A percentile compares a stretch with the other conserved stretches of the same genome.
Conservation (phyloP, 2,888 invertebrate species). For the Polyommatus iphigenia region DNA sequence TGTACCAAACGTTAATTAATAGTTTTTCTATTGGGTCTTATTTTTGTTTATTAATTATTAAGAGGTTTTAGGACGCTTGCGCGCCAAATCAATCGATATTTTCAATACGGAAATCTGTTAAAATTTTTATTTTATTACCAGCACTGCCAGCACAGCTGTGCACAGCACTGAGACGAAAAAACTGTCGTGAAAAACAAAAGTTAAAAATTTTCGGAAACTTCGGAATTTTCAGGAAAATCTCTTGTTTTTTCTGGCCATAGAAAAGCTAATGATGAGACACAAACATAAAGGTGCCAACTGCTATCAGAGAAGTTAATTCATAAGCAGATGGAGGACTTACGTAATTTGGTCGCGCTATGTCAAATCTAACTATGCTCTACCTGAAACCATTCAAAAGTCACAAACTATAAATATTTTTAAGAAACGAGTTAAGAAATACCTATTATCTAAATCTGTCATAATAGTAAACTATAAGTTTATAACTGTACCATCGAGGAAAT, state of each 20-base stretch:
- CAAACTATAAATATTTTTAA: no score
- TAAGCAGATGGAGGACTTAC: background rate
- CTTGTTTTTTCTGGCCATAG: no score
- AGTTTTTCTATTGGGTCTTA: background rate
- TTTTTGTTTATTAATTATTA: slow-evolving; percentile 16
- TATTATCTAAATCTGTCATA: no score
- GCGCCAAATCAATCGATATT: slow-evolving; percentile 66
- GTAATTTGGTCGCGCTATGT: background rate
- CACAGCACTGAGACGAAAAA: background rate
- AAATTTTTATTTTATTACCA: background rate
- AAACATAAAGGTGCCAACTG: no score
- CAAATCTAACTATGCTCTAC: no score
- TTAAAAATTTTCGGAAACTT: background rate
- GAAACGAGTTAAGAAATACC: no score
- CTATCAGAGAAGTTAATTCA: background rate
- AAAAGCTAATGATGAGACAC: background rate
- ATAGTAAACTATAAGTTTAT: no score
- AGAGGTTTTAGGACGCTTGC: slow-evolving; percentile 61
- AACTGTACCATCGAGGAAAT: no score
- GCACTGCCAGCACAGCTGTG: background rate
- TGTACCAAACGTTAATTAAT: background rate
- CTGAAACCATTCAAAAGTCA: no score
- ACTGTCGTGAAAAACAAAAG: background rate
- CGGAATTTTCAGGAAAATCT: background rate
- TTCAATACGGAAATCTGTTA: slow-evolving; percentile 36